Evolutionary conservation across 2,888 invertebrate genomes (phyloP).

Genomic region (Apodemia mormo): DNA sequence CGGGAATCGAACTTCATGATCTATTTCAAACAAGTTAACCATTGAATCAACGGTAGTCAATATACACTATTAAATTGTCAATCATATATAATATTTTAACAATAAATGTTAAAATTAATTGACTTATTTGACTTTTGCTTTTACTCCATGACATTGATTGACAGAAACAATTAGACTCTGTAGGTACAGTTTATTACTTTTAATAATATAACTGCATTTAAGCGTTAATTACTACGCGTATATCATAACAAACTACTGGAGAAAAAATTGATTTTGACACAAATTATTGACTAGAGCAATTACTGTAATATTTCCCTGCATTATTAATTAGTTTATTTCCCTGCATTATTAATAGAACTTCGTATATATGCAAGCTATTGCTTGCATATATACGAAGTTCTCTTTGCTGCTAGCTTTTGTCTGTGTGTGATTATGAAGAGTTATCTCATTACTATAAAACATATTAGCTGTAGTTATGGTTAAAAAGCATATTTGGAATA

Average conservation of each 20-base stretch:
- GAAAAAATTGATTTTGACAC: slow-evolving; percentile 3
- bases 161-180: background rate
- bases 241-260: background rate
- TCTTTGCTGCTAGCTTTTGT: no score
- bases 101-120: slow-evolving; percentile 11
- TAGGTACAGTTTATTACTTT: background rate
- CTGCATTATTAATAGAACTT: background rate
- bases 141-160: background rate
- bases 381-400: no score
- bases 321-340: background rate
- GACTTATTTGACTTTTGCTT: slow-evolving; percentile 7
- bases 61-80: background rate
- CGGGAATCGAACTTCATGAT: no score
- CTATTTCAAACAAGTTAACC: background rate
- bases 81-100: background rate
- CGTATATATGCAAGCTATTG: no score
- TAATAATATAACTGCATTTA: background rate
- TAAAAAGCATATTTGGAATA: no score
- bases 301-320: background rate
- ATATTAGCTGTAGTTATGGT: no score
- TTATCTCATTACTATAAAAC: no score
- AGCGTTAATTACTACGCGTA: background rate
- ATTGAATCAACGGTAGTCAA: background rate
- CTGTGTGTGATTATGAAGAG: no score
- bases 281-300: background rate